These are phyloP conservation scores for Metridium senile DNA, from an alignment of 92 coral and sea anemone species.

Conservation along the genomic window DNA sequence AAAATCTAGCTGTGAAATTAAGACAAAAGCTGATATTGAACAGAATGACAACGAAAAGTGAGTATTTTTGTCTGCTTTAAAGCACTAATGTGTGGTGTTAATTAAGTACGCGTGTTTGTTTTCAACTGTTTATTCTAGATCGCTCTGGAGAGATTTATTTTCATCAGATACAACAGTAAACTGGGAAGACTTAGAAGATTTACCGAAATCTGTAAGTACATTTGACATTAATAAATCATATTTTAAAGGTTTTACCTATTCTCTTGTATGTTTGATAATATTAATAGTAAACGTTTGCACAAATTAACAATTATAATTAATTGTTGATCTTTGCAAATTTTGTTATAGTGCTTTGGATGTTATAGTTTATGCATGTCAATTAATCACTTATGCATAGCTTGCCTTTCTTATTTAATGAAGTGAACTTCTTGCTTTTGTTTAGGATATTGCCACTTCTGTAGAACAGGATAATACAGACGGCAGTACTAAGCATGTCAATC, in stretches of 20 bases:
- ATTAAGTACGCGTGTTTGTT: too few species aligned
- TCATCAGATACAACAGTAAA: neutral
- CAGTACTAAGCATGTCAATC: neutral
- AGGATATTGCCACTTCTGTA: neutral
- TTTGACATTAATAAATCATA: too few species aligned
- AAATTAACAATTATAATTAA: too few species aligned
- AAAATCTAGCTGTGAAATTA: neutral
- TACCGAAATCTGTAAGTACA: constrained; percentile 30
- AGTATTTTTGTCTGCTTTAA: neutral
- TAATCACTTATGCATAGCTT: too few species aligned
- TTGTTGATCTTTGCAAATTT: too few species aligned
- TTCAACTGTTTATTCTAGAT: neutral
- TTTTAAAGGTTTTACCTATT: too few species aligned
- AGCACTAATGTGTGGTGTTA: too few species aligned
- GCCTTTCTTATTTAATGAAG: too few species aligned
- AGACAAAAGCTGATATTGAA: neutral
- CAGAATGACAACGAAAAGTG: constrained; percentile 6
- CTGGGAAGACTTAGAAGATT: constrained; percentile 33
- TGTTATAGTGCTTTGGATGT: too few species aligned
- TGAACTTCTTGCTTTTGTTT: too few species aligned
- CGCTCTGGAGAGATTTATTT: constrained; percentile 21
- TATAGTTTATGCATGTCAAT: too few species aligned
- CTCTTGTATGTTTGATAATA: neutral
- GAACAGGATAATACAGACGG: neutral
- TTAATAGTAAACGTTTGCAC: too few species aligned